Base-by-base conservation (phyloP, 30 jellyfish, hydroid and myxozoan species). In the Turritopsis dohrnii region DNA sequence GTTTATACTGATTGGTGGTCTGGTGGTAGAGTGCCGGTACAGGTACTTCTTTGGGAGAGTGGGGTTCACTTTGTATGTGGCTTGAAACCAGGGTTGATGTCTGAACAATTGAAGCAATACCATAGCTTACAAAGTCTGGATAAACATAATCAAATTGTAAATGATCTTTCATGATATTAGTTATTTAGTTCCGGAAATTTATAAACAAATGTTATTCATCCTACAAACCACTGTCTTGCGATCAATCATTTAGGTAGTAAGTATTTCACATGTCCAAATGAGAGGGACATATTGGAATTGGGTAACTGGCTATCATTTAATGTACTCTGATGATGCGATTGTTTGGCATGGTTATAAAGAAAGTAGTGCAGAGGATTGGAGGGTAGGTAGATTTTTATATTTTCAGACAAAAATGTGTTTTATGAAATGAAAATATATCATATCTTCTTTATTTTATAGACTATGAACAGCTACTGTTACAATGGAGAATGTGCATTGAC, bases 401-500 rank as follows among this genome's bases (percentile, higher is more conserved):
- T 41, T 41, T 13, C 9, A 41, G 9, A 0, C 28, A 29, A 24
- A 0, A 26, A 4, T 0, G 88, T 85, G n/a, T n/a, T 29, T 18
- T 53, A 1, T 28, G 0, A 28, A 41, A 7, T 73, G 28, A 23
- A 1, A 79, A 80, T 25, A 4, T 54, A 4, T 1, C 53, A 0
- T n/a, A 8, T n/a, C 9, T n/a, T 0, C 30, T 69, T 31, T 1
- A 25, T 30, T 16, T 25, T 21, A 31, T 60, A 82, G 89, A 28
- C 16, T 17, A 65, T 65, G 28, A 52, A 65, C 20, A 65, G 85
- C 29, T 24, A 26, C 28, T 82, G 89, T 29, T 82, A 0, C n/a
- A 29, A 71, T 82, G 89, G 89, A 65, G 71, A 29, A 1, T 82
- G 89, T 29, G 41, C 85, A 23, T 27, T 27, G 23, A 54, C 89